These are phyloP conservation scores for Delia radicum DNA, from an alignment of 1,140 invertebrate genomes.

Conservation along the genomic window DNA sequence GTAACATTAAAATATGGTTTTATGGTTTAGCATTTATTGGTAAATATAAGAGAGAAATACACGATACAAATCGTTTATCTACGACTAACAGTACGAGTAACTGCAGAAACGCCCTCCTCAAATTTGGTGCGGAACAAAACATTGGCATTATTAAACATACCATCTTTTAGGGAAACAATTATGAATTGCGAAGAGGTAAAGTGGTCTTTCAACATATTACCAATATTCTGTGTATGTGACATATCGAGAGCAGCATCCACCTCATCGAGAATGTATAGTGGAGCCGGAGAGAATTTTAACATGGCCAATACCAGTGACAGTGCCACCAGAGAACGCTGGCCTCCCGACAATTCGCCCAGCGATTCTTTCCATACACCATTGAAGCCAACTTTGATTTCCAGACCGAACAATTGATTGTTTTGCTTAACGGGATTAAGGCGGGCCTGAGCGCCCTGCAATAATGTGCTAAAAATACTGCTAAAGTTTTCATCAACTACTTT, in stretches of 20 bases:
- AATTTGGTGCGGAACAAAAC: slow-evolving; percentile 95
- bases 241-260: slow-evolving; percentile 98
- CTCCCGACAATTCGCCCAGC: slow-evolving; percentile 92
- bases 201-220: slow-evolving; percentile 90
- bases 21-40: no score
- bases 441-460: slow-evolving; percentile 87
- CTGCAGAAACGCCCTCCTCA: slow-evolving; percentile 91
- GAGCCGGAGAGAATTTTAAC: slow-evolving; percentile 96
- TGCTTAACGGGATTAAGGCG: slow-evolving; percentile 78
- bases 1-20: no score
- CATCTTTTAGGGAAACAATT: slow-evolving; percentile 97
- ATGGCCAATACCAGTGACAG: slow-evolving; percentile 95
- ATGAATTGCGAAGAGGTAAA: slow-evolving; percentile 97
- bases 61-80: no score
- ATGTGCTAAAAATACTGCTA: slow-evolving; percentile 90
- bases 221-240: slow-evolving; percentile 98
- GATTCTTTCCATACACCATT: slow-evolving; percentile 96
- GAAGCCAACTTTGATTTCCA: slow-evolving; percentile 93
- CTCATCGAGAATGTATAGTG: slow-evolving; percentile 98
- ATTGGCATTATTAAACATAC: slow-evolving; percentile 99
- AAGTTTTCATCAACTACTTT: slow-evolving; percentile 87
- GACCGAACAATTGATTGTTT: slow-evolving; percentile 72
- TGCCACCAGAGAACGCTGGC: slow-evolving; percentile 94
- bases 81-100: slow-evolving; percentile 66
- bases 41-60: no score